Percentiles rank a stretch among this genome's conserved stretches.
phyloP scores from a whole-genome alignment of 2,797 vertebrate genomes.

The Artibeus lituratus region DNA sequence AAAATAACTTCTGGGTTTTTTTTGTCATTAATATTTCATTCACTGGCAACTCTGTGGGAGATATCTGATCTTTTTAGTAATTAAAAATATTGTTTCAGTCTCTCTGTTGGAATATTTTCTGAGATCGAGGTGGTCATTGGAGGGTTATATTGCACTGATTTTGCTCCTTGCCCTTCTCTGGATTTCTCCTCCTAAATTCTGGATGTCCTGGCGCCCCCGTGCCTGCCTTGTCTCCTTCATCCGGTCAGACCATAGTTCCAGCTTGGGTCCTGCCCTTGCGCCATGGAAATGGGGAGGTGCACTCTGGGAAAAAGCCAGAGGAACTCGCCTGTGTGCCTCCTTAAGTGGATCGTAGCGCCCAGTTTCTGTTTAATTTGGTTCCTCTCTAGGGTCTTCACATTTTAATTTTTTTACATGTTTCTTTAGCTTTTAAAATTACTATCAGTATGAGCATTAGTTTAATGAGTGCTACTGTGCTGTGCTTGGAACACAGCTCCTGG shows the following conservation, averaged over 20 bases:
- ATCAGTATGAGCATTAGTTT: neutral
- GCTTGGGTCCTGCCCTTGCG: neutral
- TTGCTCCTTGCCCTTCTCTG: neutral
- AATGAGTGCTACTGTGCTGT: neutral
- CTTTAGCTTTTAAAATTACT: neutral
- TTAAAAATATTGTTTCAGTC: neutral
- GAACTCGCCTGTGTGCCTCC: neutral
- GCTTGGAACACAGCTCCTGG: neutral
- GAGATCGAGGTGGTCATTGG: neutral
- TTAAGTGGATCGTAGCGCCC: neutral
- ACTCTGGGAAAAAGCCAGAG: neutral
- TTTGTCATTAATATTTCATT: neutral
- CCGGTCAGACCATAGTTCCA: neutral
- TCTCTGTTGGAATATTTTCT: neutral
- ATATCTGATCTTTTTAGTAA: neutral
- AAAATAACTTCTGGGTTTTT: conserved; percentile 26
- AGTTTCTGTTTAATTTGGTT: neutral
- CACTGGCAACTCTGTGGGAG: neutral
- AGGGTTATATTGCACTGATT: neutral
- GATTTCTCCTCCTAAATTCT: neutral
- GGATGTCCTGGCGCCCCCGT: accelerated
- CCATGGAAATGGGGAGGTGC: accelerated
- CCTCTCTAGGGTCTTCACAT: neutral
- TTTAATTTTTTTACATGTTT: neutral
- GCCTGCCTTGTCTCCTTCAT: neutral